A percentile compares a stretch with the other conserved stretches of the same genome.
Conservation (phyloP, 23 tunicate species). For the Ascidia mentula region DNA sequence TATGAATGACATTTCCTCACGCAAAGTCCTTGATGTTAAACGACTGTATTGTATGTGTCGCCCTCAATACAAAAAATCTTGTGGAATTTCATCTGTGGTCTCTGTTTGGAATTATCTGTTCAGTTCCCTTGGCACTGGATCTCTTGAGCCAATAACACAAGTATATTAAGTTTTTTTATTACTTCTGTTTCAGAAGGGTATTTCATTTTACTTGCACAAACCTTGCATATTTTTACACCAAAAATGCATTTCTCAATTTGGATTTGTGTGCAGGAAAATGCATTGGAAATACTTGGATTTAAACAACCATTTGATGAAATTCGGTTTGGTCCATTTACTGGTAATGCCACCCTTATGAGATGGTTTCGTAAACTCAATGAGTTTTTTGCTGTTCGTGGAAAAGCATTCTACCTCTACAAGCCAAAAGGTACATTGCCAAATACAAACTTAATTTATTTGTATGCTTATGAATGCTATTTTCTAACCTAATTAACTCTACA, state of each 20-base stretch:
- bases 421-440: constrained; percentile 88
- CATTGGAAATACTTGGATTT: constrained; percentile 56
- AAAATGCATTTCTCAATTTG: too few relatives aligned
- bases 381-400: constrained; percentile 55
- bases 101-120: constrained; percentile 84
- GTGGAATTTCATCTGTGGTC: constrained; percentile 71
- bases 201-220: too few relatives aligned
- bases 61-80: constrained; percentile 75
- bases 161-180: constrained; percentile 5
- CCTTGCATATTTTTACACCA: too few relatives aligned
- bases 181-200: background rate
- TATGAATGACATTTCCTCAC: background rate
- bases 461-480: too few relatives aligned
- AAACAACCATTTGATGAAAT: constrained; percentile 66
- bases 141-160: constrained; percentile 46
- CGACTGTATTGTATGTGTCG: constrained; percentile 75
- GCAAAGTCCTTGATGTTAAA: constrained; percentile 65
- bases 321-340: constrained; percentile 81
- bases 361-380: constrained; percentile 71
- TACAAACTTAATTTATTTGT: too few relatives aligned
- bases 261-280: constrained; percentile 43
- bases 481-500: too few relatives aligned
- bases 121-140: constrained; percentile 65
- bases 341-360: constrained; percentile 82
- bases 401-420: constrained; percentile 58